phyloP scores from a whole-genome alignment of 2,113 vertebrate species.

The Pogona vitticeps region DNA sequence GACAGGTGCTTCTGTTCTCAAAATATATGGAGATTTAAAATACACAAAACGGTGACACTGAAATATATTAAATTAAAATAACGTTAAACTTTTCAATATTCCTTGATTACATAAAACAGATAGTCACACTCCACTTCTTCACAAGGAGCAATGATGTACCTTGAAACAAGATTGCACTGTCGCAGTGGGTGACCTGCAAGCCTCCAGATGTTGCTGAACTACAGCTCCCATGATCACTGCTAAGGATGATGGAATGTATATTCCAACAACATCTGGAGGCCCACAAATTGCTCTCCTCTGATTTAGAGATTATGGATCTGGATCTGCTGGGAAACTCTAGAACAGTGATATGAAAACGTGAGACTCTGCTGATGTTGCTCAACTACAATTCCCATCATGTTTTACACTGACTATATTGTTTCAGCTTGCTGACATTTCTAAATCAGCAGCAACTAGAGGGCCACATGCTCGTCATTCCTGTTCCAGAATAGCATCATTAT shows the following conservation, averaged over 20 bases:
- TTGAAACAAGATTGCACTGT: not conserved
- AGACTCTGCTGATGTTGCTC: not conserved
- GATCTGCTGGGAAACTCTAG: not conserved
- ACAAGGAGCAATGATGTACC: no score
- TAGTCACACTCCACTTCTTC: no score
- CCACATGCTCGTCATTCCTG: not conserved
- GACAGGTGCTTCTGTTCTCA: accelerated
- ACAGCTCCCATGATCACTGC: no score
- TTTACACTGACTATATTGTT: not conserved
- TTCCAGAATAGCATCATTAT: not conserved
- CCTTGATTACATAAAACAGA: not conserved
- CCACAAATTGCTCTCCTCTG: no score
- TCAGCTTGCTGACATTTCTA: not conserved
- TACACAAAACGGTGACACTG: no score
- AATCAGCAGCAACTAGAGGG: not conserved
- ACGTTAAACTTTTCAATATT: not conserved
- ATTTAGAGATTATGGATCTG: no score
- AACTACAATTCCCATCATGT: not conserved
- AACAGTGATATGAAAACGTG: not conserved
- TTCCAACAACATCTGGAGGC: no score
- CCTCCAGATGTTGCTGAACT: no score
- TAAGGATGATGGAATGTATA: no score
- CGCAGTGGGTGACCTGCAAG: not conserved
- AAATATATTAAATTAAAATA: no score
- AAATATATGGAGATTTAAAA: not conserved